Base-by-base conservation (phyloP, 2,797 vertebrate species). In the Sebastes glaucus region DNA sequence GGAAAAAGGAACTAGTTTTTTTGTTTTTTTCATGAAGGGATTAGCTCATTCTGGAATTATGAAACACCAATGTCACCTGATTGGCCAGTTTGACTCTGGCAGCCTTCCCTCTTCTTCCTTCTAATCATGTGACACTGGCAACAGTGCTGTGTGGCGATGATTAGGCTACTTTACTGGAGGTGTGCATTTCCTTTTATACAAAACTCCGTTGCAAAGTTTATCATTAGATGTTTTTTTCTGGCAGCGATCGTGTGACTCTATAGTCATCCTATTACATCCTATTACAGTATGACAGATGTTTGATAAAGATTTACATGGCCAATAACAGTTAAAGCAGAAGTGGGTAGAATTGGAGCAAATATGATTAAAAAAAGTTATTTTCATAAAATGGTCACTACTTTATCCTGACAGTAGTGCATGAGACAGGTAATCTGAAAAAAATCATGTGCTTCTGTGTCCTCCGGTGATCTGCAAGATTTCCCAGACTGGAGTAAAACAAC, bases 1-100 rank as follows among this genome's bases (percentile, higher is more conserved):
- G 73, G 89, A 95, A 95, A 90, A 82, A 56, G 89, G 94, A 96
- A 96, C 78, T 92, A 33, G 22, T 27, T n/a, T 73, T 63, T 61
- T 67, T 65, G 74, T 59, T 71, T 63, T 69, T 82, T 87, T 84
- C 56, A 76, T 87, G 80, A 80, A 46, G 61, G 59, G 64, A 92
- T 92, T 85, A 89, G 81, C 77, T 90, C 82, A 92, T 88, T 89
- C 76, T 88, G 68, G 78, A 84, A 89, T 93, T 93, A 92, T 87
- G 90, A 94, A 94, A 93, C 75, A 42, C 38, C 1, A 42, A 42
- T 2, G 20, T 87, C 81, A 72, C 65, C 49, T 73, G 81, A 91
- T 90, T 92, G 85, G 87, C 59, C 42, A 20, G 68, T 82, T 84
- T 20, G 27, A 53, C 68, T 71, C 33, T 74, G 46, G 33, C 22